Percentiles rank a stretch among this genome's conserved stretches.
These are phyloP conservation scores for Orchestia grillus DNA, from an alignment of 1,140 invertebrate genomes.

Conservation along the genomic window DNA sequence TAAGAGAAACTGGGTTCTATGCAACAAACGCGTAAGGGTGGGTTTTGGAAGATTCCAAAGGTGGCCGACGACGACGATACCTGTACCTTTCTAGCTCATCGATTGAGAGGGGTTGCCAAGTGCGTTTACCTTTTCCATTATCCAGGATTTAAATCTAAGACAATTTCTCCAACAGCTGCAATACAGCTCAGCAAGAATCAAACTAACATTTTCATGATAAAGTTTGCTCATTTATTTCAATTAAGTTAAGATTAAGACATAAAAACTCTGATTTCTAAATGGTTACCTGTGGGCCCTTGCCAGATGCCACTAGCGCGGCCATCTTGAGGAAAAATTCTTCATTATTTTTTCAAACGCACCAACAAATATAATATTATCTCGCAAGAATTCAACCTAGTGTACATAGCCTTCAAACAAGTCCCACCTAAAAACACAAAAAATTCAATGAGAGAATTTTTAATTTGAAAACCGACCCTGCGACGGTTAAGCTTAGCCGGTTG, in stretches of 20 bases:
- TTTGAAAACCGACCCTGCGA: neutral
- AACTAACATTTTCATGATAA: neutral
- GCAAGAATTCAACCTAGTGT: neutral
- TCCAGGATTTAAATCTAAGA: neutral
- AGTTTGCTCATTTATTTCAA: neutral
- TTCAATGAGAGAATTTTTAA: neutral
- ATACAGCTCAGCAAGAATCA: neutral
- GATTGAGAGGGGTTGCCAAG: neutral
- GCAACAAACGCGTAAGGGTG: neutral
- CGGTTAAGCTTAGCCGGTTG: neutral
- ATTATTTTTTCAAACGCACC: neutral
- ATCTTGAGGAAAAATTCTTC: neutral
- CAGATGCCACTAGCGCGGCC: neutral
- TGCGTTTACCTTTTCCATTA: neutral
- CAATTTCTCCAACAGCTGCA: neutral
- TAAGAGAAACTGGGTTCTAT: neutral
- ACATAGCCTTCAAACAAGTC: neutral
- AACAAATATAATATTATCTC: neutral
- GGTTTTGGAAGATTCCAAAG: neutral
- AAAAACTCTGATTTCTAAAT: neutral
- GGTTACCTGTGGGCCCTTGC: neutral
- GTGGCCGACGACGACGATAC: neutral
- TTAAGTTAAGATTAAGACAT: neutral
- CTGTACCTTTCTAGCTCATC: conserved; percentile 27
- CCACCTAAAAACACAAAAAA: neutral